Percentiles rank a stretch among this genome's conserved stretches.
phyloP scores from a whole-genome alignment of 2,888 invertebrate species.

The Lepidocyrtoides sp. region DNA sequence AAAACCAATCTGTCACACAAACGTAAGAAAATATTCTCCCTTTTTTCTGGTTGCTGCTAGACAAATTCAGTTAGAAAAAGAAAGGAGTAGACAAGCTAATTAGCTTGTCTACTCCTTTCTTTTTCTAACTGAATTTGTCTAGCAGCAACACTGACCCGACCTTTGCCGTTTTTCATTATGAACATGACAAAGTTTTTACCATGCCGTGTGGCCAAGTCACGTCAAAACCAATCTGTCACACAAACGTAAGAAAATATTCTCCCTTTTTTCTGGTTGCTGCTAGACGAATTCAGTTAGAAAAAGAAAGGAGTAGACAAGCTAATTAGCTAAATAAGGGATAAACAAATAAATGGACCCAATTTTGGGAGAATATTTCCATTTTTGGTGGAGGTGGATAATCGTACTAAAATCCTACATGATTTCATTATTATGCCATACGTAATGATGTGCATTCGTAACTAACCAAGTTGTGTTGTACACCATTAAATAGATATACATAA shows the following conservation, averaged over 20 bases:
- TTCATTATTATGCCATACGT: slow-evolving; percentile 67
- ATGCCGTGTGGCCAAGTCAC: slow-evolving; percentile 57
- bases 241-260: slow-evolving; percentile 33
- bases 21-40: slow-evolving; percentile 35
- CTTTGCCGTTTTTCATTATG: slow-evolving; percentile 74
- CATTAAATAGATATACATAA: neutral
- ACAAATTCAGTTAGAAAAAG: slow-evolving; percentile 68
- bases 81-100: slow-evolving; percentile 79
- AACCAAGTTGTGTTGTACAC: slow-evolving; percentile 29
- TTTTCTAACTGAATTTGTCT: slow-evolving; percentile 69
- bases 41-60: slow-evolving; percentile 42
- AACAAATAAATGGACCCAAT: slow-evolving; percentile 81
- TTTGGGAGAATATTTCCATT: slow-evolving; percentile 81
- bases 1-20: slow-evolving; percentile 74
- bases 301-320: slow-evolving; percentile 77
- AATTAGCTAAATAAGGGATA: slow-evolving; percentile 81
- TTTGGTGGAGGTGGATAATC: slow-evolving; percentile 78
- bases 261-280: slow-evolving; percentile 29
- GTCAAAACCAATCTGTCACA: slow-evolving; percentile 76
- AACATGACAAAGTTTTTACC: slow-evolving; percentile 41
- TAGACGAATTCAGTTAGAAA: slow-evolving; percentile 68
- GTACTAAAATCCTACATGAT: slow-evolving; percentile 65
- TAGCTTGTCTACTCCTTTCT: slow-evolving; percentile 79
- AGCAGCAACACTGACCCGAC: slow-evolving; percentile 64
- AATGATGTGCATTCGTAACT: slow-evolving; percentile 52